Base-by-base conservation (phyloP, 2,113 vertebrate species). In the Grammomys dolichurus region DNA sequence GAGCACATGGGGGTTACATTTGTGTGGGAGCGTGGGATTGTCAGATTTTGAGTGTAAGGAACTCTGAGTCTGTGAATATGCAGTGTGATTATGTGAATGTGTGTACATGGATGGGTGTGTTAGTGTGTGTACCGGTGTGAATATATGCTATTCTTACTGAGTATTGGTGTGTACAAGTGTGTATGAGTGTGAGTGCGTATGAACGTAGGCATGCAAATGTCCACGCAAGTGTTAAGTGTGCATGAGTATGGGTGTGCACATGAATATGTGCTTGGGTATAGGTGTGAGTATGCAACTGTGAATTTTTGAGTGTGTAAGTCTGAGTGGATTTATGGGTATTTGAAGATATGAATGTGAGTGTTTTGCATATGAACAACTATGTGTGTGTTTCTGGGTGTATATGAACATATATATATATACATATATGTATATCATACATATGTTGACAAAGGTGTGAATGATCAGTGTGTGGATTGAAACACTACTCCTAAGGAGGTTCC, bases 401-500 rank as follows among this genome's bases (percentile, higher is more conserved):
- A 2, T 77, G 51, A 20, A 13, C 40, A 6, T 20, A 17, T 6
- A 14, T 46, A 10, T 51, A 6, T 46, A 6, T 46, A 46, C 6
- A 46, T 46, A 46, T 48, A 26, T 75, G 22, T 17, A 2, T 77
- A n/a, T n/a, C 46, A 46, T 46, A n/a, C 24, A 3, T 12, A 22
- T 51, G 5, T 11, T 67, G 28, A 46, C 33, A 8, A 46, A n/a
- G 10, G 60, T 9, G 8, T 65, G 28, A 1, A 4, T 67, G 82
- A 46, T 20, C 36, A 43, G 43, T 22, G 1, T 28, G 76, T 84
- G 1, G 88, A 84, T 94, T 89, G 46, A 24, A 63, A 82, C 97
- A 17, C 89, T 98, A 97, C 98, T 98, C 98, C 95, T 96, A 98
- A 97, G 90, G 93, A 95, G 81, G 82, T 90, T 87, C 73, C 87